A percentile compares a stretch with the other conserved stretches of the same genome.
Evolutionary conservation across 1,140 invertebrate species (phyloP).

Genomic region (Artemia franciscana): DNA sequence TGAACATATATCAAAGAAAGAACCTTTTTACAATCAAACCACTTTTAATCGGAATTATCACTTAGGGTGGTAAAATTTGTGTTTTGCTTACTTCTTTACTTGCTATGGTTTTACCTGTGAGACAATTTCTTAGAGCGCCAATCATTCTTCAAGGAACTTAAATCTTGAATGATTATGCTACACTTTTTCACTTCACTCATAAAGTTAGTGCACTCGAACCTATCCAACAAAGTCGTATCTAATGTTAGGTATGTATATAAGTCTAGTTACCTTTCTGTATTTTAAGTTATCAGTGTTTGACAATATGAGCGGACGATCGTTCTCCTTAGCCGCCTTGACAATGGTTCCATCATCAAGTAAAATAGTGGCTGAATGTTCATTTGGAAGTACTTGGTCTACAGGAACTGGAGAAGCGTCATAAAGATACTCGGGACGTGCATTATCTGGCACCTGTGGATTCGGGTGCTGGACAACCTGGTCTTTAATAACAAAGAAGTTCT

Average conservation of each 20-base stretch:
- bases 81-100: no score
- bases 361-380: not conserved
- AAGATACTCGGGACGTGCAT: not conserved
- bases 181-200: no score
- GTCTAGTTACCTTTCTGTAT: not conserved
- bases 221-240: not conserved
- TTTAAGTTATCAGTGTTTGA: not conserved
- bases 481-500: not conserved
- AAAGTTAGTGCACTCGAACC: no score
- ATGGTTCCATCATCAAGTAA: not conserved
- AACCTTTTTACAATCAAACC: no score
- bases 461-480: not conserved
- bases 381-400: not conserved
- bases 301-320: not conserved
- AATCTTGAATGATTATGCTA: no score
- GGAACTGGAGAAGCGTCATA: not conserved
- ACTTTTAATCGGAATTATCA: no score
- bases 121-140: no score
- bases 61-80: no score
- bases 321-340: not conserved
- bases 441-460: not conserved
- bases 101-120: no score
- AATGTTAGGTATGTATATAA: not conserved
- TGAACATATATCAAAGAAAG: no score
- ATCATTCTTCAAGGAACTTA: no score